These are phyloP conservation scores for Eulacestoma nigropectus DNA, from an alignment of 2,113 vertebrate genomes.

Conservation along the genomic window DNA sequence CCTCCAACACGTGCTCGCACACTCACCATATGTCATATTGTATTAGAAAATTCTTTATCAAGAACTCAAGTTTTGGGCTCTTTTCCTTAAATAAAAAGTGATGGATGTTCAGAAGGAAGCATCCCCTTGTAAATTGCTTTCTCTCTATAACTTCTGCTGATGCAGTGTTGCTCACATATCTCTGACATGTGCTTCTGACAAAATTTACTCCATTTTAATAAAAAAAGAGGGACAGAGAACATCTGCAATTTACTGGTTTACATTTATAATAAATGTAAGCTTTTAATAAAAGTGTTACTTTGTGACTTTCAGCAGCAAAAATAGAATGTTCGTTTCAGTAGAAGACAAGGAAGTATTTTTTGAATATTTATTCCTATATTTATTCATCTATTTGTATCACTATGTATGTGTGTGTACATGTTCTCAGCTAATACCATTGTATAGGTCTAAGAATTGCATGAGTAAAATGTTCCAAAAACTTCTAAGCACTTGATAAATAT, in stretches of 20 bases:
- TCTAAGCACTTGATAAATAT: background rate
- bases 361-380: background rate
- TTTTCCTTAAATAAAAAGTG: background rate
- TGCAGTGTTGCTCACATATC: background rate
- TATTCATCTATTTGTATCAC: background rate
- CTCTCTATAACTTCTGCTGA: background rate
- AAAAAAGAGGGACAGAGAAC: background rate
- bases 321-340: background rate
- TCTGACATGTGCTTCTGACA: background rate
- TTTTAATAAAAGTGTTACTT: background rate
- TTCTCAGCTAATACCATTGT: background rate
- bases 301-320: background rate
- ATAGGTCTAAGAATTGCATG: background rate
- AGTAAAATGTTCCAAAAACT: background rate
- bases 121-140: background rate
- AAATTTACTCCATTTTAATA: background rate
- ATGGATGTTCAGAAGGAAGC: background rate
- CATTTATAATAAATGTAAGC: background rate
- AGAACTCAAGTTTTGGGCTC: background rate
- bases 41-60: slow-evolving; percentile 19
- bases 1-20: slow-evolving; percentile 40
- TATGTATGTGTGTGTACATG: background rate
- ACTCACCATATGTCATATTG: slow-evolving; percentile 40
- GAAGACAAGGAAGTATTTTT: background rate
- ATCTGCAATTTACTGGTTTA: background rate